These are phyloP conservation scores for Diarsia mendica DNA, from an alignment of 2,888 invertebrate genomes.

Conservation along the genomic window DNA sequence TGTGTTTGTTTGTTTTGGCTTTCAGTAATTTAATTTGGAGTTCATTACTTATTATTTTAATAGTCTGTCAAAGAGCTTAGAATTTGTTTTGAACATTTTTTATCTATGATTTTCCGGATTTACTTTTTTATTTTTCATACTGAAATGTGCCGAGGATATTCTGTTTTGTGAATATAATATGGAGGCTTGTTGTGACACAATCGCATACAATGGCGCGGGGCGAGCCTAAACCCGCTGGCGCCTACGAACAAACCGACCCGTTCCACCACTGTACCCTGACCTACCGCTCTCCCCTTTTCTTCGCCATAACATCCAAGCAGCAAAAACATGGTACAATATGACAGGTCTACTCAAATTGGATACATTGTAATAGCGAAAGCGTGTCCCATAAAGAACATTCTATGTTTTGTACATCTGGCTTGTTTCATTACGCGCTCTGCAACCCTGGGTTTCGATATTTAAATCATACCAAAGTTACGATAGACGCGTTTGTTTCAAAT, in stretches of 20 bases:
- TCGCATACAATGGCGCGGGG: slow-evolving; percentile 74
- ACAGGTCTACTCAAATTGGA: slow-evolving; percentile 79
- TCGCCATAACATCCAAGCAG: slow-evolving; percentile 66
- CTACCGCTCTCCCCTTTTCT: slow-evolving; percentile 64
- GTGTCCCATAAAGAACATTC: slow-evolving; percentile 87
- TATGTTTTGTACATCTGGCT: slow-evolving; percentile 87
- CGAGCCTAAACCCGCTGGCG: slow-evolving; percentile 74
- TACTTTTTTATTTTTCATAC: slow-evolving; percentile 64
- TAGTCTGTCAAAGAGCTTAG: not conserved
- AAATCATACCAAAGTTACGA: slow-evolving; percentile 69
- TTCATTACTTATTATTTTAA: not conserved
- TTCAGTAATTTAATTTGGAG: not conserved
- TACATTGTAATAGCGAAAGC: slow-evolving; percentile 83
- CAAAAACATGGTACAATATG: slow-evolving; percentile 68
- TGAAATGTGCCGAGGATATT: slow-evolving; percentile 72
- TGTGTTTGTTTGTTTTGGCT: not conserved
- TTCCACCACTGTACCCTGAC: slow-evolving; percentile 70
- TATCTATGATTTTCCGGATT: slow-evolving; percentile 42
- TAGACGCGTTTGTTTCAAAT: slow-evolving; percentile 42
- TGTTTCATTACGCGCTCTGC: slow-evolving; percentile 81
- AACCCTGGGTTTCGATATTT: slow-evolving; percentile 72
- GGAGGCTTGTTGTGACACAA: slow-evolving; percentile 75
- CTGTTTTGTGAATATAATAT: slow-evolving; percentile 78
- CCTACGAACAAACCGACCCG: slow-evolving; percentile 72
- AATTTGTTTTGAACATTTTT: slow-evolving; percentile 55